Percentiles rank a stretch among this genome's conserved stretches.
Evolutionary conservation across 2,888 invertebrate species (phyloP).

Genomic region (Drosophila quinaria): DNA sequence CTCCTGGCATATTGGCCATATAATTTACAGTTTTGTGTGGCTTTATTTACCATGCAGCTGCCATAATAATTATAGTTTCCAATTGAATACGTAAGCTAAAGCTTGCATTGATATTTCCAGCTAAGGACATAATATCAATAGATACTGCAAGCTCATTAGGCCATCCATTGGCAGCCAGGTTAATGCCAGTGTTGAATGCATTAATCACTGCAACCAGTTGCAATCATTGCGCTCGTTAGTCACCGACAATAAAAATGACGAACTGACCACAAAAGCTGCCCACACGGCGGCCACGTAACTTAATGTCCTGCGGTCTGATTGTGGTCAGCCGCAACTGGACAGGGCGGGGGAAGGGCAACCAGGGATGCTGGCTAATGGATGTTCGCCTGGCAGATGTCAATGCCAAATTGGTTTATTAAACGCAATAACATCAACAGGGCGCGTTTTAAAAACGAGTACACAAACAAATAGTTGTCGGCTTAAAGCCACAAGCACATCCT

Average conservation of each 20-base stretch:
- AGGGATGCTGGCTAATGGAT: conserved; percentile 44
- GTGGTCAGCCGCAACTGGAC: conserved; percentile 47
- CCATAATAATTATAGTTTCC: conserved; percentile 67
- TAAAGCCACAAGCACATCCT: conserved; percentile 21
- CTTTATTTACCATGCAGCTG: conserved; percentile 37
- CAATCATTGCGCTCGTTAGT: conserved; percentile 13
- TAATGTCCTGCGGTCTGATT: conserved; percentile 79
- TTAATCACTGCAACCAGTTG: conserved; percentile 8
- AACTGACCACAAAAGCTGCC: conserved; percentile 72
- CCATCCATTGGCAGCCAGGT: not conserved
- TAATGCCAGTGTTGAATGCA: not conserved
- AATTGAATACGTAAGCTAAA: conserved; percentile 47
- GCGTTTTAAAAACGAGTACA: conserved; percentile 40
- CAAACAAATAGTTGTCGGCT: conserved; percentile 28
- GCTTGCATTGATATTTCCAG: conserved; percentile 13
- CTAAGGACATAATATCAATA: conserved; percentile 16
- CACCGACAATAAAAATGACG: conserved; percentile 62
- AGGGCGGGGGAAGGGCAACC: not conserved
- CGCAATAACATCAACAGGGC: conserved; percentile 36
- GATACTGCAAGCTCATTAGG: conserved; percentile 34
- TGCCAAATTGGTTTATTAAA: conserved; percentile 76
- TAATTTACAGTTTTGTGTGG: conserved; percentile 55
- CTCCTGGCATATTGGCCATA: conserved; percentile 64
- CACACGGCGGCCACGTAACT: conserved; percentile 74
- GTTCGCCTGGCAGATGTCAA: conserved; percentile 66